Evolutionary conservation across 2,888 invertebrate genomes (phyloP), one percentile per base, ranked within the genome.

Genomic region (Xanthostigma xanthostigma): DNA sequence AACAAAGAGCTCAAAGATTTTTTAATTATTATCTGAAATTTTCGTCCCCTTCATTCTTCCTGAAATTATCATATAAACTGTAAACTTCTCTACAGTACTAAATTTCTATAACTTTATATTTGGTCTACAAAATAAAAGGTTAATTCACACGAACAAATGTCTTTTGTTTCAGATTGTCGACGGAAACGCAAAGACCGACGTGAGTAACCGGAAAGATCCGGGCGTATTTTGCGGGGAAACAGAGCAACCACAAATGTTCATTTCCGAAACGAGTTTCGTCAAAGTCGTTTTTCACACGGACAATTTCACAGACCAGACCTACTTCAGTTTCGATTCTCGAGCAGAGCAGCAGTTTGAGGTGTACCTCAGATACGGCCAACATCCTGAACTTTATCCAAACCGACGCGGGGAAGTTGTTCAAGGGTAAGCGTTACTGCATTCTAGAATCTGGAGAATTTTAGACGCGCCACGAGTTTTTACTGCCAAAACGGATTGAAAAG

Each of bases 201-300:
- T 90, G 36, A 88, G 84, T 51, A 90, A 91, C 67, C 76, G 90
- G 36, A 85, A 87, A 59, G 88, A 89, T 58, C 88, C 89, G 0
- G 92, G 92, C 3, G 80, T 88, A 60, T 93, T 91, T 68, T 93
- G 93, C 62, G 93, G 92, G 0, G 92, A 93, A 66, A 90, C 88
- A 45, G 92, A 93, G 62, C 91, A 92, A 60, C 89, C 91, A 1
- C 90, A 92, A 69, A 91, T 90, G 34, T 92, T 92, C 73, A 92
- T 92, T 67, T 92, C 91, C 46, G 92, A 93, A 70, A 93, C 92
- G 48, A 89, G 87, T 65, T 89, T 90, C 69, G 90, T 93, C 50
- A 88, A 89, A 66, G 82, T 93, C 53, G 77, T 90, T 55, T 92
- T 92, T 70, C 89, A 90, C 64, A 86, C 88, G 39, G 91, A 92